Base-by-base conservation (phyloP, 2,888 invertebrate genomes). In the Parthenolecanium corni region DNA sequence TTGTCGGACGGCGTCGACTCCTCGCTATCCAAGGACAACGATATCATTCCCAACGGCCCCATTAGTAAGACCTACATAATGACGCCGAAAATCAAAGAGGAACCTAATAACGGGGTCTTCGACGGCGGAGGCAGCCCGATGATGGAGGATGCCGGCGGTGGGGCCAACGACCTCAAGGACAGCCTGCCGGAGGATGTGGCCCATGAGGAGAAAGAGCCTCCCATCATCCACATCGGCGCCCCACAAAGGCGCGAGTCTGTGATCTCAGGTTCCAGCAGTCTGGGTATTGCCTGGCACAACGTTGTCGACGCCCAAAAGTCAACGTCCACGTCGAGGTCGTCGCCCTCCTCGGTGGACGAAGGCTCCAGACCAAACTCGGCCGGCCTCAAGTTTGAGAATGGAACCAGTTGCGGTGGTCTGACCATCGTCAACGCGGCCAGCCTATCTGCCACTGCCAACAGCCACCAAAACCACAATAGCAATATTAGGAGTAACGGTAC, bases 251-350 rank as follows among this genome's bases (percentile, higher is more conserved):
- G 67, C 36, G 66, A 66, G 36, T 64, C 67, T 12, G 65, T 66
- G 14, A 66, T 67, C 14, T 64, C 64, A 38, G 62, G 66, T 20
- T 64, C 67, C 24, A 64, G 65, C 52, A 65, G 65, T 44, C 53
- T 46, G 21, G 4, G 44, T 12, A 46, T 44, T 21, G 36, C 72
- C 36, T 58, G 58, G 58, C 47, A 58, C 75, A 68, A 75, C 75
- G 42, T 74, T 75, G 76, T 62, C 74, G 36, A 71, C 66, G 65
- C 69, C 72, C 51, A 65, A 65, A 64, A 65, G 66, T 64, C 56
- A 65, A 65, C 58, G 21, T 61, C 62, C 1, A 44, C 24, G 18
- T 21, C 88, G 74, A 81, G 85, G 76, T 87, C 87, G 74, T 86
- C 86, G 74, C 73, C 72, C 70, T 73, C 73, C 71, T 73, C 77